These are phyloP conservation scores for Alethe castanea DNA, from an alignment of 2,113 vertebrate species.

Conservation along the genomic window DNA sequence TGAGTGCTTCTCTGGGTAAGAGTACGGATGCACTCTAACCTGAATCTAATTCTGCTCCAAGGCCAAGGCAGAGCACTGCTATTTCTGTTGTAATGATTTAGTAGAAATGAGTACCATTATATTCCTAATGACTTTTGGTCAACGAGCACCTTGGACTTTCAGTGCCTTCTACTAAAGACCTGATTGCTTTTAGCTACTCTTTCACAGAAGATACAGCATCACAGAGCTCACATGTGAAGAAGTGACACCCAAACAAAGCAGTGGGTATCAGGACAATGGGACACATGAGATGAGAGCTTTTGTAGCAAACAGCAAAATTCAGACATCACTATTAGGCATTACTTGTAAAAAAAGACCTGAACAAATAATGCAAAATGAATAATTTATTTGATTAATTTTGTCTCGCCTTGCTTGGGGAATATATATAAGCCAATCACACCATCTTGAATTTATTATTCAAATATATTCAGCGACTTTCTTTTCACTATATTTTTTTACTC, in stretches of 20 bases:
- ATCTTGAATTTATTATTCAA: slow-evolving; percentile 57
- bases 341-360: slow-evolving; percentile 22
- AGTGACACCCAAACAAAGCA: background rate
- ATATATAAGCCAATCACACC: slow-evolving; percentile 41
- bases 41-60: slow-evolving; percentile 25
- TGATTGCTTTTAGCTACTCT: slow-evolving; percentile 39
- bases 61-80: background rate
- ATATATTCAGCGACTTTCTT: slow-evolving; percentile 46
- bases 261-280: background rate
- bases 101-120: slow-evolving; percentile 21
- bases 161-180: background rate
- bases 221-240: background rate
- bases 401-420: slow-evolving; percentile 25
- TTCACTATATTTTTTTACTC: slow-evolving; percentile 28
- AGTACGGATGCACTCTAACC: slow-evolving; percentile 30
- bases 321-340: background rate
- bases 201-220: background rate
- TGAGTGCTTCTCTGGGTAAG: slow-evolving; percentile 29
- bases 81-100: slow-evolving; percentile 16
- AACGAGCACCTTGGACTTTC: background rate
- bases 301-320: background rate
- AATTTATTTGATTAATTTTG: slow-evolving; percentile 61
- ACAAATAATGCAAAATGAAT: slow-evolving; percentile 59
- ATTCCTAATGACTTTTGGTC: slow-evolving; percentile 47
- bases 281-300: background rate